Evolutionary conservation across 2,888 invertebrate species (phyloP).

Genomic region (Mimumesa dahlbomi): DNA sequence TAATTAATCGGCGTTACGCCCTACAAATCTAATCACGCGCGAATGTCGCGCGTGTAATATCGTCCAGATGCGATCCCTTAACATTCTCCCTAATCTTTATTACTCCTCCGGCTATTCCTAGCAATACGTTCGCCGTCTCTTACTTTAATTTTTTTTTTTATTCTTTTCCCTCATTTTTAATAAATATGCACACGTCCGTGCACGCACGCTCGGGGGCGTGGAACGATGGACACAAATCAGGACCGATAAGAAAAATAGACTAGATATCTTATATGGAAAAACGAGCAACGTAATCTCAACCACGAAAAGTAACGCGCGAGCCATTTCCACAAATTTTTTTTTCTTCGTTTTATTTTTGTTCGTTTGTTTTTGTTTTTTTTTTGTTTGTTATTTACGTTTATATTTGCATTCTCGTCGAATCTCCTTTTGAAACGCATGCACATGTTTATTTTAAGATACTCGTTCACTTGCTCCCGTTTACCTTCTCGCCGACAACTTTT

Average conservation of each 20-base stretch:
- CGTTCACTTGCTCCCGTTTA: slow-evolving; percentile 1
- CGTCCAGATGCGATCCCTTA: no score
- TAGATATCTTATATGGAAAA: slow-evolving; percentile 51
- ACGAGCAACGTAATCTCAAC: slow-evolving; percentile 57
- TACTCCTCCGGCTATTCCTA: no score
- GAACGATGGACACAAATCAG: slow-evolving; percentile 36
- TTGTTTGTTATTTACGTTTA: neutral
- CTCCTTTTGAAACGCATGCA: slow-evolving; percentile 7
- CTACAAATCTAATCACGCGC: slow-evolving; percentile 6
- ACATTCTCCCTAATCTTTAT: no score
- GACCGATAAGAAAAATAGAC: slow-evolving; percentile 54
- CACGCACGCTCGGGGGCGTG: slow-evolving; percentile 11
- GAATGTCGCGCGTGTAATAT: neutral
- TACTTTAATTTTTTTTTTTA: no score
- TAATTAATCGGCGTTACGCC: slow-evolving; percentile 18
- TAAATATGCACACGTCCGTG: neutral
- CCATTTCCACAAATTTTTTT: slow-evolving; percentile 12
- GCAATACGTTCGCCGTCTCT: no score
- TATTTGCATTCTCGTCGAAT: neutral
- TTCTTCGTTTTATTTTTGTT: neutral
- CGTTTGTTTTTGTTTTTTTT: neutral
- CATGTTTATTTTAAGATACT: slow-evolving; percentile 13
- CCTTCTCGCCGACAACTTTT: slow-evolving; percentile 21
- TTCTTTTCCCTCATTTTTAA: neutral
- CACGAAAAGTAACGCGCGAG: slow-evolving; percentile 47